These are phyloP conservation scores for Zaprionus gabonicus DNA, from an alignment of 1,140 invertebrate genomes.

Conservation along the genomic window DNA sequence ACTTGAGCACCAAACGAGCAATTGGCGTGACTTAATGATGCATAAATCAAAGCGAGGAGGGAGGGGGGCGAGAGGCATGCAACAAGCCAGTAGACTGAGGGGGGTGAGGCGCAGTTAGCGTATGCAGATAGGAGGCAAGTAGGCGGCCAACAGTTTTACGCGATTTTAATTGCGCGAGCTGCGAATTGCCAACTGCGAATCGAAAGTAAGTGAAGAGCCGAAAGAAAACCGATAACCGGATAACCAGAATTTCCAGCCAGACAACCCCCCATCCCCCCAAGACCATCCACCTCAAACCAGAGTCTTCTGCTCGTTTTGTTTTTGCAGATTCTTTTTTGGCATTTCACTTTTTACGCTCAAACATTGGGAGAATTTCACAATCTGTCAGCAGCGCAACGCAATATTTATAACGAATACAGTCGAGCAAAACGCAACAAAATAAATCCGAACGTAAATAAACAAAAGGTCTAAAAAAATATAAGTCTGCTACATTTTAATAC, in stretches of 20 bases:
- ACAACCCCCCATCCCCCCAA: conserved; percentile 3
- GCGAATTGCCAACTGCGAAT: conserved; percentile 10
- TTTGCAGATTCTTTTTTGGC: conserved; percentile 4
- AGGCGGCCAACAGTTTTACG: conserved; percentile 29
- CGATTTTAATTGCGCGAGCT: conserved; percentile 47
- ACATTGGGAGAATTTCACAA: neutral
- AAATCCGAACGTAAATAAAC: neutral
- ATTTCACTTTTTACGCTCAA: conserved; percentile 7
- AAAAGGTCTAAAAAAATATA: neutral
- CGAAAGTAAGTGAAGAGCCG: conserved; percentile 45
- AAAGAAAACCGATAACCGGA: conserved; percentile 41
- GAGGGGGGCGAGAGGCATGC: conserved; percentile 37
- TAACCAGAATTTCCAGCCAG: conserved; percentile 77
- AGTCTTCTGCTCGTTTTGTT: conserved; percentile 19
- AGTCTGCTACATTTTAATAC: no score
- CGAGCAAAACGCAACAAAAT: neutral
- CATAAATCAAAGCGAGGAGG: conserved; percentile 62
- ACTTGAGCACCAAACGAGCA: conserved; percentile 63
- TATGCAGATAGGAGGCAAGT: conserved; percentile 8
- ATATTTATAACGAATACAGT: neutral
- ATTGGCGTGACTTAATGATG: conserved; percentile 80
- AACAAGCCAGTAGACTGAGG: neutral
- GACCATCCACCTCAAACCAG: neutral
- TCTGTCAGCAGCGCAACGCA: neutral
- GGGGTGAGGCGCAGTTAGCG: neutral